phyloP scores from a whole-genome alignment of 1,140 invertebrate genomes.

The Drosophila setifemur region DNA sequence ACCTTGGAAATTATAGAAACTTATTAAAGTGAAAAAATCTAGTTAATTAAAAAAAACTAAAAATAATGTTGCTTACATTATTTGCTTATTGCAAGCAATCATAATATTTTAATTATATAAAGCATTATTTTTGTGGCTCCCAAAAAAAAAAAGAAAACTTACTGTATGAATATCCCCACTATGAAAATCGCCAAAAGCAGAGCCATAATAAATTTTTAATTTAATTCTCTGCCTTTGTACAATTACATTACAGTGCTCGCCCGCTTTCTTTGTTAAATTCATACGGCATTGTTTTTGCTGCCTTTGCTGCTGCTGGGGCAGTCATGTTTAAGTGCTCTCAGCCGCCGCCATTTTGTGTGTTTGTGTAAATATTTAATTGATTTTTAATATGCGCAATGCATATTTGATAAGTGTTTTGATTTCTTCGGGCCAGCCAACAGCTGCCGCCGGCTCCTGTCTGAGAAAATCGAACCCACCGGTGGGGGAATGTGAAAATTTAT shows the following conservation, averaged over 20 bases:
- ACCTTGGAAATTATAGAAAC: neutral
- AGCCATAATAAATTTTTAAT: slow-evolving; percentile 74
- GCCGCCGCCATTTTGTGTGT: slow-evolving; percentile 55
- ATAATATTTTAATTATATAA: too few relatives aligned
- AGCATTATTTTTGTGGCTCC: too few relatives aligned
- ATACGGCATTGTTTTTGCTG: slow-evolving; percentile 39
- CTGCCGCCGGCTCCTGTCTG: neutral
- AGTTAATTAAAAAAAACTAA: neutral
- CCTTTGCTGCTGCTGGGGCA: slow-evolving; percentile 15
- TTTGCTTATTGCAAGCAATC: too few relatives aligned
- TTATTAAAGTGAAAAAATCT: too few relatives aligned
- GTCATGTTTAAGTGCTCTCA: slow-evolving; percentile 42
- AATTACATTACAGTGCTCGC: slow-evolving; percentile 65
- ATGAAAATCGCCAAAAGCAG: slow-evolving; percentile 41
- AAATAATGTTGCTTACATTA: neutral
- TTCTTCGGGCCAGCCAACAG: slow-evolving; percentile 37
- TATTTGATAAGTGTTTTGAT: slow-evolving; percentile 74
- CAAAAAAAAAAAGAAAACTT: neutral
- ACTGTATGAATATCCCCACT: neutral
- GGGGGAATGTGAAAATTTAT: neutral
- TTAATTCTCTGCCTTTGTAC: slow-evolving; percentile 66
- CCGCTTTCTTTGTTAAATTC: slow-evolving; percentile 41
- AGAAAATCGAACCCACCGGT: neutral
- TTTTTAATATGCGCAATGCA: slow-evolving; percentile 75
- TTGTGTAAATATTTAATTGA: slow-evolving; percentile 77